These are phyloP conservation scores for Gopherus evgoodei DNA, from an alignment of 2,113 vertebrate species.

Conservation along the genomic window DNA sequence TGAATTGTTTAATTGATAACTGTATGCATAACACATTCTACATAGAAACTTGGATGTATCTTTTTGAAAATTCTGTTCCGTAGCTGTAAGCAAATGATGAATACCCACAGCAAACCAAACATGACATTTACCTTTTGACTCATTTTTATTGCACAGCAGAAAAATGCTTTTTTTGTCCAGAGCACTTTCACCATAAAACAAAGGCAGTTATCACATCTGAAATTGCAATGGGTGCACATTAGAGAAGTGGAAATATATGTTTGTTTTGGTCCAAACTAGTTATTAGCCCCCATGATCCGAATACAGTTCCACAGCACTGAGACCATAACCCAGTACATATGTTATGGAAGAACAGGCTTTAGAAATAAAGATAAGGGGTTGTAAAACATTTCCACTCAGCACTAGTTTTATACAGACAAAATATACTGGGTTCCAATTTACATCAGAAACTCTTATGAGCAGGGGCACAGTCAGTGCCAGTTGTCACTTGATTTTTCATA, in stretches of 20 bases:
- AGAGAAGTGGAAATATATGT: neutral
- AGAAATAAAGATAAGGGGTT: neutral
- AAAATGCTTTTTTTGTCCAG: neutral
- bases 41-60: neutral
- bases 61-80: neutral
- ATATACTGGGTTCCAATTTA: neutral
- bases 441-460: neutral
- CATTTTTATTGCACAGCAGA: neutral
- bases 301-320: neutral
- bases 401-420: neutral
- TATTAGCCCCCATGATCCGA: neutral
- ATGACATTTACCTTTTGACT: neutral
- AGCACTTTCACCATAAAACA: neutral
- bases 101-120: neutral
- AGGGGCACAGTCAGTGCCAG: neutral
- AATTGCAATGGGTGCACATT: neutral
- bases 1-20: neutral
- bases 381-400: neutral
- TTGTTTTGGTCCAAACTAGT: neutral
- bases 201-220: neutral
- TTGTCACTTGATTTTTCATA: slow-evolving; percentile 32
- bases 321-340: neutral
- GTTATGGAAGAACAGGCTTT: neutral
- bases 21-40: neutral
- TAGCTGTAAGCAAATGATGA: neutral